A percentile compares a stretch with the other conserved stretches of the same genome.
phyloP scores from a whole-genome alignment of 1,140 invertebrate species.

The Pogonus chalceus region DNA sequence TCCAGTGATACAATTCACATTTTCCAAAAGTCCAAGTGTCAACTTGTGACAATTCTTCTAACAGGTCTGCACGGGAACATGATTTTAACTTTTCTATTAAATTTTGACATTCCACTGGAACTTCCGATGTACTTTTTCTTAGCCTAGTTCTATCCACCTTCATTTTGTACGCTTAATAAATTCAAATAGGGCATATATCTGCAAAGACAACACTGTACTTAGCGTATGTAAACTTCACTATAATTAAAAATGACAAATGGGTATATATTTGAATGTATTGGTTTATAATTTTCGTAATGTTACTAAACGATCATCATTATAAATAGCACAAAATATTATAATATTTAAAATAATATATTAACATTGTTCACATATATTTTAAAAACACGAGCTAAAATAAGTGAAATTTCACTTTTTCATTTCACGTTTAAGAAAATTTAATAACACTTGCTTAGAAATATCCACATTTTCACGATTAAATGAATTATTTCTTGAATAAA shows the following conservation, averaged over 20 bases:
- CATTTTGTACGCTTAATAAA: constrained; percentile 42
- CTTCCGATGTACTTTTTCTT: constrained; percentile 81
- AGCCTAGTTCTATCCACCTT: constrained; percentile 79
- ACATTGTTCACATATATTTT: not conserved
- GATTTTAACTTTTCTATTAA: constrained; percentile 68
- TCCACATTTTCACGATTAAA: not conserved
- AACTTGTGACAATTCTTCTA: constrained; percentile 62
- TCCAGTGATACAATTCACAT: constrained; percentile 87
- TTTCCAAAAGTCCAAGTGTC: constrained; percentile 85
- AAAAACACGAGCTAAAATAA: not conserved
- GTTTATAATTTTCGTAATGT: not conserved
- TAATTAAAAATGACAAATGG: not conserved
- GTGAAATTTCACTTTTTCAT: not conserved
- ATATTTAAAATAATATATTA: not conserved
- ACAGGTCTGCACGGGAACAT: constrained; percentile 59
- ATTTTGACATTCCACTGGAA: constrained; percentile 73
- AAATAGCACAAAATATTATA: not conserved
- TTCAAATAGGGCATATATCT: not conserved
- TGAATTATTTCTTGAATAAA: not conserved
- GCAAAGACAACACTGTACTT: not conserved
- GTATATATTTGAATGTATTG: not conserved
- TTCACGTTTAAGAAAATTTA: not conserved
- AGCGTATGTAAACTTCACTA: not conserved
- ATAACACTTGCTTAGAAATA: not conserved
- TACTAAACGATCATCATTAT: not conserved